Base-by-base conservation (phyloP, 2,888 invertebrate species). In the Lucinisca nassula region DNA sequence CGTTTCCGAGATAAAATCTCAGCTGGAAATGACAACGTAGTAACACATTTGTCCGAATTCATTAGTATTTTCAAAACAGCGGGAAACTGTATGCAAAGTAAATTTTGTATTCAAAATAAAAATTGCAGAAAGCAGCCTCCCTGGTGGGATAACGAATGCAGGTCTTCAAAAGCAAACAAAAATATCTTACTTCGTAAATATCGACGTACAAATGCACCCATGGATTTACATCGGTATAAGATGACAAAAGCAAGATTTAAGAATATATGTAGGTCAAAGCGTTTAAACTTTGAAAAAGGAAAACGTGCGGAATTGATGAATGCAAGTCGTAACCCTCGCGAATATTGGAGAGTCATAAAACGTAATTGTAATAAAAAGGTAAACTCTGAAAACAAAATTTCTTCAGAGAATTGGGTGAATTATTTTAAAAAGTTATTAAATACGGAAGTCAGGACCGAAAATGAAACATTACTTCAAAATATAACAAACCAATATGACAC, bases 61-160 rank as follows among this genome's bases (percentile, higher is more conserved):
- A 55, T 55, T 4, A 55, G 21, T 6, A n/a, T 55, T n/a, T 8
- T 55, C 21, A 55, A 55, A 21, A 4, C 4, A 55, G 10, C 55
- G n/a, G 55, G 12, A 14, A 55, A 21, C 4, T 21, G n/a, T 8
- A 55, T 55, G 55, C 14, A 17, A 55, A 4, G 17, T 55, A 55
- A 21, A n/a, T 45, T 12, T 17, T 12, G 17, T 12, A 55, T 14
- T 4, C 3, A 4, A 55, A 55, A 55, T n/a, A 55, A 55, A n/a
- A 17, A 4, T 55, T n/a, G 10, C 24, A 45, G 12, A 1, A n/a
- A n/a, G 24, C 38, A 45, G 45, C 74, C 74, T 4, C 45, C 40
- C 3, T 75, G 74, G 74, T 75, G 45, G 45, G 45, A 75, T 75
- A 49, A 21, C 27, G 74, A 75, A 24, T 75, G 74, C 21, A n/a